Conservation (phyloP, 1,140 invertebrate species). For the Drosophila insularis region DNA sequence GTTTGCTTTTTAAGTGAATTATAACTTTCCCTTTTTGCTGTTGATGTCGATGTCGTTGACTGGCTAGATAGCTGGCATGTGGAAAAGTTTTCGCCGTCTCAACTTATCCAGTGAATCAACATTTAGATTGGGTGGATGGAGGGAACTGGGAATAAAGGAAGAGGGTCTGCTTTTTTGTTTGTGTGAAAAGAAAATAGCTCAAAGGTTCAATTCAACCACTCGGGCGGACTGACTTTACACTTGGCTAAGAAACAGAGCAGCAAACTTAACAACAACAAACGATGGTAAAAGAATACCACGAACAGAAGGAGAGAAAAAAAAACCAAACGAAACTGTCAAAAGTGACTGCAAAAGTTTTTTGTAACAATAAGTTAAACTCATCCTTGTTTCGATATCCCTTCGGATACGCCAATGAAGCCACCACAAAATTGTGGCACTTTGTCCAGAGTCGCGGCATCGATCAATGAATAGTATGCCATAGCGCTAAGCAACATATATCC, state of each 20-base stretch:
- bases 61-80: constrained; percentile 19
- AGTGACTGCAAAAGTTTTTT: constrained; percentile 57
- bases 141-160: neutral
- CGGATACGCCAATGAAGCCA: constrained; percentile 31
- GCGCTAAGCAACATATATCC: neutral
- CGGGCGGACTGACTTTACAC: constrained; percentile 37
- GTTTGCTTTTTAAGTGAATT: constrained; percentile 50
- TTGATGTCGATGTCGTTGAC: constrained; percentile 22
- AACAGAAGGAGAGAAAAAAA: constrained; percentile 8
- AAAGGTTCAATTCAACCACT: constrained; percentile 57
- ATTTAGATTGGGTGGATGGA: constrained; percentile 54
- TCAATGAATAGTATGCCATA: constrained; percentile 1
- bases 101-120: constrained; percentile 70
- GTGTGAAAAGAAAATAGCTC: constrained; percentile 56
- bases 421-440: constrained; percentile 46
- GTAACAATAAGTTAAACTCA: constrained; percentile 71
- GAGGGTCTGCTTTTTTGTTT: constrained; percentile 7
- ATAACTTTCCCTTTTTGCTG: constrained; percentile 46
- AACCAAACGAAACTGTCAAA: constrained; percentile 60
- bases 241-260: constrained; percentile 22
- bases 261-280: constrained; percentile 50
- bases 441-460: constrained; percentile 3
- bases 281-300: neutral
- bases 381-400: neutral
- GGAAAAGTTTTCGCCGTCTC: constrained; percentile 43